phyloP scores from a whole-genome alignment of 2,113 vertebrate genomes.

The Etheostoma spectabile region DNA sequence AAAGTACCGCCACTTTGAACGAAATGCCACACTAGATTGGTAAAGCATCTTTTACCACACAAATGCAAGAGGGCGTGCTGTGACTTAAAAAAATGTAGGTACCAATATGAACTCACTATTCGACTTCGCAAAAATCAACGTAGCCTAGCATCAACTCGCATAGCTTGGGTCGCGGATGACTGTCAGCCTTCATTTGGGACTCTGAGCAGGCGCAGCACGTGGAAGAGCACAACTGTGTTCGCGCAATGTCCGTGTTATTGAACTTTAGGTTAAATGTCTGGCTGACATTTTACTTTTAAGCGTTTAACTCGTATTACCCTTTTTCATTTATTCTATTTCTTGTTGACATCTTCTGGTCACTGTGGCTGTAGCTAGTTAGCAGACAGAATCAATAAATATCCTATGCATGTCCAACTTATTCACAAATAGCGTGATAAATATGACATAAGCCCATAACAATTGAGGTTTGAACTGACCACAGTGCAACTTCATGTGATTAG shows the following conservation, averaged over 20 bases:
- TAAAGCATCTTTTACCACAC: no score
- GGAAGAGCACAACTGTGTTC: background rate
- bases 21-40: background rate
- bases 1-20: no score
- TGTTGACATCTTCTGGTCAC: no score
- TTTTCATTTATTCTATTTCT: background rate
- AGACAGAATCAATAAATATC: background rate
- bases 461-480: background rate
- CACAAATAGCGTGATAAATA: background rate
- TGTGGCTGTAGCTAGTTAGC: constrained; percentile 9
- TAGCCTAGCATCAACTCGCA: no score
- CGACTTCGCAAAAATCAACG: background rate
- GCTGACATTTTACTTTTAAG: background rate
- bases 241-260: no score
- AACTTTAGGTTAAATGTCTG: background rate
- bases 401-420: no score
- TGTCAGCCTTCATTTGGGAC: background rate
- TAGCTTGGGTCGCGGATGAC: background rate
- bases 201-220: background rate
- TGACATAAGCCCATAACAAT: no score
- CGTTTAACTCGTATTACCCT: background rate
- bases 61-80: background rate
- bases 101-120: background rate
- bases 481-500: no score
- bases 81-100: background rate